Conservation (phyloP, 2,888 invertebrate genomes). For the Drosophila vallismaia region DNA sequence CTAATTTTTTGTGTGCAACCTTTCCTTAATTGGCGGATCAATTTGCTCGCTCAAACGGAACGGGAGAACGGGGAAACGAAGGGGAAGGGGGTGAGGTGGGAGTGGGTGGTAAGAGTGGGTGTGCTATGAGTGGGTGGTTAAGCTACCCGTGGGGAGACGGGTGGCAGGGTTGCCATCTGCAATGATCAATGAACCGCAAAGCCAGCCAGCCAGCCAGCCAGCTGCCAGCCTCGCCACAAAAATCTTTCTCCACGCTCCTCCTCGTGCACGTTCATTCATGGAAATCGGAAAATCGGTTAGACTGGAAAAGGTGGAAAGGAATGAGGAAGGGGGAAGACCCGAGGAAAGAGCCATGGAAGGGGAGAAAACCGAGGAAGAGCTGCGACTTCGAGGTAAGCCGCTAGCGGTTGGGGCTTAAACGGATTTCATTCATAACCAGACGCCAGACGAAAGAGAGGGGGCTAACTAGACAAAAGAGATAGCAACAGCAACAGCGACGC, state of each 20-base stretch:
- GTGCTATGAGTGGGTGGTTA: background rate
- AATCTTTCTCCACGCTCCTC: slow-evolving; percentile 3
- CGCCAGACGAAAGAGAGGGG: slow-evolving; percentile 30
- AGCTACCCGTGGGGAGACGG: slow-evolving; percentile 2
- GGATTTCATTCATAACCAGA: slow-evolving; percentile 72
- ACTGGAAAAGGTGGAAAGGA: too few relatives aligned
- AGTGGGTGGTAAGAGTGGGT: slow-evolving; percentile 3
- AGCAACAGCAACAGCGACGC: slow-evolving; percentile 7
- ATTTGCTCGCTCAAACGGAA: slow-evolving; percentile 51
- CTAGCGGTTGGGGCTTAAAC: slow-evolving; percentile 46
- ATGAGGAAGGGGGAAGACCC: background rate
- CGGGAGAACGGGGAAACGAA: too few relatives aligned
- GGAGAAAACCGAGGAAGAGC: too few relatives aligned
- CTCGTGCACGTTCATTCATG: slow-evolving; percentile 38
- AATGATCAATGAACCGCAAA: slow-evolving; percentile 60
- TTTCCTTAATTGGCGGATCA: slow-evolving; percentile 44
- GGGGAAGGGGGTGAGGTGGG: background rate
- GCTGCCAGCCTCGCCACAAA: slow-evolving; percentile 15
- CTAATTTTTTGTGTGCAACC: slow-evolving; percentile 1
- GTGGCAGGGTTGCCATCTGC: slow-evolving; percentile 37
- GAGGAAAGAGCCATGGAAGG: too few relatives aligned
- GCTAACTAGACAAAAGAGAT: slow-evolving; percentile 1
- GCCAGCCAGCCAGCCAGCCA: slow-evolving; percentile 7
- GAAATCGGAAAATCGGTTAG: slow-evolving; percentile 22
- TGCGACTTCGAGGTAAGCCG: slow-evolving; percentile 14